Base-by-base conservation (phyloP, 2,113 vertebrate species). In the Terrapene triunguis region DNA sequence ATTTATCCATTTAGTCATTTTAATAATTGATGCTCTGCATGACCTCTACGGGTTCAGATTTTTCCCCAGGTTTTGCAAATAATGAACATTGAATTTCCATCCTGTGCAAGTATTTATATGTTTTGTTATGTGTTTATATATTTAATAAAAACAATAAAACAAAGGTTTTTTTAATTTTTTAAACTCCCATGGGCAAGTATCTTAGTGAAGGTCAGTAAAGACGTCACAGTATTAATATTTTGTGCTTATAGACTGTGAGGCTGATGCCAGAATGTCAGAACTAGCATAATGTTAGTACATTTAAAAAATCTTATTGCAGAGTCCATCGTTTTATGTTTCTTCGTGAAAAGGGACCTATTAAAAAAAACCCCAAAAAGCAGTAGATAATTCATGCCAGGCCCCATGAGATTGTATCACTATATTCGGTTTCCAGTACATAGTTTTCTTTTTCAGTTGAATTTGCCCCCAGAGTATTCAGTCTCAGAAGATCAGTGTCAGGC, bases 311-410 rank as follows among this genome's bases (percentile, higher is more conserved):
- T 51, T 65, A 44, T 87, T 62, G 47, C 53, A 57, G 89, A 74
- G 84, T 24, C 35, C 54, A 90, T 95, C 89, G 35, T 17, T 90
- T 89, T 55, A 5, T 91, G 91, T 96, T 96, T 95, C 65, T 88
- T 38, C 79, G 95, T 96, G 19, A 83, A 97, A 88, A 89, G 96
- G 29, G 95, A 94, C 91, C 91, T 97, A 94, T 96, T 97, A 91
- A 88, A 80, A 91, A 88, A 80, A 96, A 96, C 42, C 22, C 79
- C 42, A 29, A 93, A 96, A 93, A 92, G 48, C 50, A 97, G 35
- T 57, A 92, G 74, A 90, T 95, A 94, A 94, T 95, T 97, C 80
- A 93, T 72, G 65, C 76, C 5, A 91, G 6, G 93, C 78, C 35
- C 85, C 24, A 92, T 94, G 96, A 97, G 93, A 97, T 48, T 80